Evolutionary conservation across 2,797 vertebrate genomes (phyloP).

Genomic region (Silurus aristotelis): DNA sequence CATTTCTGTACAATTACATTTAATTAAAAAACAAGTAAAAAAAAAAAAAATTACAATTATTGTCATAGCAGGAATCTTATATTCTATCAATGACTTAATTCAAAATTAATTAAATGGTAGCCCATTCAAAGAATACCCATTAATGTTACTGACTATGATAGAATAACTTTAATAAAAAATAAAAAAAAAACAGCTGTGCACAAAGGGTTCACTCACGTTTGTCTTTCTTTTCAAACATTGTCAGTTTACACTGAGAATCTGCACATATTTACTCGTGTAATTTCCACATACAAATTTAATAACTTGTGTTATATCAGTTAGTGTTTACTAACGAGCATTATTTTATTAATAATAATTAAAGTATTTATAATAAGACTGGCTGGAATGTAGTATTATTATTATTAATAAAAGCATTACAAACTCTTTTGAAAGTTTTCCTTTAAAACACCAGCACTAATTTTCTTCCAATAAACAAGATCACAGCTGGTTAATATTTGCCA

Average conservation of each 20-base stretch:
- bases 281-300: not conserved
- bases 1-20: conserved; percentile 2
- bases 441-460: not conserved
- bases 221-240: not conserved
- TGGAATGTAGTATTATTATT: not conserved
- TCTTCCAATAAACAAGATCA: not conserved
- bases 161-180: too few relatives aligned
- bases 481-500: not conserved
- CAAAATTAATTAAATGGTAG: too few relatives aligned
- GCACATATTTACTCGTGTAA: not conserved
- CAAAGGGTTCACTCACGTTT: not conserved
- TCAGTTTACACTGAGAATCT: not conserved
- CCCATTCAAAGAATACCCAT: not conserved
- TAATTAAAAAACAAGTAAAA: not conserved
- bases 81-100: not conserved
- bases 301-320: not conserved
- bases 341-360: not conserved
- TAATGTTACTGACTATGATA: too few relatives aligned
- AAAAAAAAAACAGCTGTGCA: not conserved
- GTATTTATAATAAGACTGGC: not conserved
- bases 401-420: not conserved
- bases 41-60: not conserved
- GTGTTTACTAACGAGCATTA: not conserved
- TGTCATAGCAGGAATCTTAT: not conserved
- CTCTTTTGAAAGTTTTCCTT: not conserved